phyloP scores from a whole-genome alignment of 1,140 invertebrate species.

The Scaptodrosophila lebanonensis region DNA sequence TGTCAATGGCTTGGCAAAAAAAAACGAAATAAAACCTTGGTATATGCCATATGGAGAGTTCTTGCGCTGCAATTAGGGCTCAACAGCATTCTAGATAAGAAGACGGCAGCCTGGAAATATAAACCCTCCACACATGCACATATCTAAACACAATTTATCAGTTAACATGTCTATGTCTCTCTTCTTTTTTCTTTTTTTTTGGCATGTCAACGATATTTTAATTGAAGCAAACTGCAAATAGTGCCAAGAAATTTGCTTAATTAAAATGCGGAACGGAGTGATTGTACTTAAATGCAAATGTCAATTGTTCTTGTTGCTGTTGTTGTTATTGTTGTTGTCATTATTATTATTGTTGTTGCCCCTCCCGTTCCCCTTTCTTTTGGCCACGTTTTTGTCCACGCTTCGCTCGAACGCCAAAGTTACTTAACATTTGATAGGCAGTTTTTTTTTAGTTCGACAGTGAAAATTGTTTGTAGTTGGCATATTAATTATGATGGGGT shows the following conservation, averaged over 20 bases:
- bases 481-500: conserved; percentile 45
- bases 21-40: no score
- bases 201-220: conserved; percentile 43
- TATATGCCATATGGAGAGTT: no score
- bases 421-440: conserved; percentile 19
- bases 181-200: conserved; percentile 11
- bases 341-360: no score
- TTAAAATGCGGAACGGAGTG: no score
- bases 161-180: conserved; percentile 9
- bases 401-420: conserved; percentile 30
- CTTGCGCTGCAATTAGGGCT: no score
- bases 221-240: conserved; percentile 22
- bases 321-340: no score
- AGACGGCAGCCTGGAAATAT: no score
- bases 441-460: conserved; percentile 13
- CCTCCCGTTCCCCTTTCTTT: no score
- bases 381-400: no score
- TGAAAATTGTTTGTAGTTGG: conserved; percentile 46
- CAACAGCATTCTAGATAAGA: no score
- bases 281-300: conserved; percentile 12
- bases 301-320: neutral
- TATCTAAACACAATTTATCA: conserved; percentile 1
- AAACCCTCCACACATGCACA: no score
- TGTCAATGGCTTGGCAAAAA: no score
- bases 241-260: neutral